A percentile compares a stretch with the other conserved stretches of the same genome.
phyloP scores from a whole-genome alignment of 2,888 invertebrate genomes.

The Nephrocerus scutellatus region DNA sequence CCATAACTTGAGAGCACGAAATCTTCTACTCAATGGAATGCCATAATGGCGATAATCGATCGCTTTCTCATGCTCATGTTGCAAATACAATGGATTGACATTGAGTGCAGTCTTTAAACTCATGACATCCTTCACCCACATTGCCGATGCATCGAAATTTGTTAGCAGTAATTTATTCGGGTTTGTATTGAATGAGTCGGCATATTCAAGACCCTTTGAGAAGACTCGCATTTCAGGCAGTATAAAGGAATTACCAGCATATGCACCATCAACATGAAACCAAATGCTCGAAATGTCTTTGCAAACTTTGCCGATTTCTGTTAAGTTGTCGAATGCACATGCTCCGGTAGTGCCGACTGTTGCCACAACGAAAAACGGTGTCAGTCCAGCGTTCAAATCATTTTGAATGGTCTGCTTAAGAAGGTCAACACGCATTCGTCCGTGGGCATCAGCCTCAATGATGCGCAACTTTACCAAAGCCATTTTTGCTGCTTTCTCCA shows the following conservation, averaged over 20 bases:
- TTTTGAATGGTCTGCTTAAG: conserved; percentile 60
- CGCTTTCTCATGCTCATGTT: conserved; percentile 68
- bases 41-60: conserved; percentile 79
- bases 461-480: conserved; percentile 65
- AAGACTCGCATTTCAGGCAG: conserved; percentile 71
- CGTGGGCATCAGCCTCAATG: conserved; percentile 63
- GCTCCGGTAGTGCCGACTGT: conserved; percentile 79
- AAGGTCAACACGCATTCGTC: conserved; percentile 57
- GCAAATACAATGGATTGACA: conserved; percentile 79
- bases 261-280: conserved; percentile 84
- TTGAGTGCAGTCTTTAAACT: conserved; percentile 74
- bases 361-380: conserved; percentile 76
- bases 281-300: conserved; percentile 57
- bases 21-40: conserved; percentile 75
- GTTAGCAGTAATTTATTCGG: conserved; percentile 83
- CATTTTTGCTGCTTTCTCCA: conserved; percentile 74
- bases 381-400: conserved; percentile 65
- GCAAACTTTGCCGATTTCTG: conserved; percentile 69
- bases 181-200: conserved; percentile 81
- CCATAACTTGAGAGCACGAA: conserved; percentile 82
- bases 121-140: conserved; percentile 75
- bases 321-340: conserved; percentile 75
- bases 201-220: conserved; percentile 63
- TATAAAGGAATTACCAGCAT: conserved; percentile 79
- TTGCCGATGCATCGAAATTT: conserved; percentile 76